Evolutionary conservation across 2,888 invertebrate genomes (phyloP).

Genomic region (Anarsia innoxiella): DNA sequence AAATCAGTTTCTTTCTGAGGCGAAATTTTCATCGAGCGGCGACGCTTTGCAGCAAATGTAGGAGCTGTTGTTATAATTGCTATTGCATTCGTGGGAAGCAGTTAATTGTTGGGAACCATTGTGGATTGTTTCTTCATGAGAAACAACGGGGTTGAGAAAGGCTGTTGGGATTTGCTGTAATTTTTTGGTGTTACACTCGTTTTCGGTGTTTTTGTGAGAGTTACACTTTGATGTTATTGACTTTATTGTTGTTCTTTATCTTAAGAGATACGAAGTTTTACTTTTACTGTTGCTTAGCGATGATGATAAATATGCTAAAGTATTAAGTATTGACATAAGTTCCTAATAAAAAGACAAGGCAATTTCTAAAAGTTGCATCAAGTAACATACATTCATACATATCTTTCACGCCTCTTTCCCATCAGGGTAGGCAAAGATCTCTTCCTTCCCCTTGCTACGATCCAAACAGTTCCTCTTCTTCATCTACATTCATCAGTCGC

Average conservation of each 20-base stretch:
- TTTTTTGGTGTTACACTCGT: conserved; percentile 17
- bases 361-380: too few species aligned
- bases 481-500: too few species aligned
- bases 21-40: conserved; percentile 13
- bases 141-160: conserved; percentile 35
- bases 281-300: too few species aligned
- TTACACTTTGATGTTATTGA: neutral
- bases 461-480: too few species aligned
- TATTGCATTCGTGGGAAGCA: conserved; percentile 36
- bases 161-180: conserved; percentile 30
- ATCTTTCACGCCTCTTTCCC: too few species aligned
- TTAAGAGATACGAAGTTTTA: neutral
- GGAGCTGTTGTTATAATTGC: conserved; percentile 43
- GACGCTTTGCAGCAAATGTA: conserved; percentile 7
- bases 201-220: too few species aligned
- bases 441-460: too few species aligned
- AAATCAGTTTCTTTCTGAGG: conserved; percentile 32
- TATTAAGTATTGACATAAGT: too few species aligned
- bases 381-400: too few species aligned
- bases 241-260: neutral
- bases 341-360: too few species aligned
- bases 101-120: conserved; percentile 48
- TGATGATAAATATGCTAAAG: too few species aligned
- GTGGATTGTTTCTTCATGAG: conserved; percentile 42
- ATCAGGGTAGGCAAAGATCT: too few species aligned